Evolutionary conservation across 2,888 invertebrate genomes (phyloP), one percentile per base, ranked within the genome.

Genomic region (Melanargia galathea): DNA sequence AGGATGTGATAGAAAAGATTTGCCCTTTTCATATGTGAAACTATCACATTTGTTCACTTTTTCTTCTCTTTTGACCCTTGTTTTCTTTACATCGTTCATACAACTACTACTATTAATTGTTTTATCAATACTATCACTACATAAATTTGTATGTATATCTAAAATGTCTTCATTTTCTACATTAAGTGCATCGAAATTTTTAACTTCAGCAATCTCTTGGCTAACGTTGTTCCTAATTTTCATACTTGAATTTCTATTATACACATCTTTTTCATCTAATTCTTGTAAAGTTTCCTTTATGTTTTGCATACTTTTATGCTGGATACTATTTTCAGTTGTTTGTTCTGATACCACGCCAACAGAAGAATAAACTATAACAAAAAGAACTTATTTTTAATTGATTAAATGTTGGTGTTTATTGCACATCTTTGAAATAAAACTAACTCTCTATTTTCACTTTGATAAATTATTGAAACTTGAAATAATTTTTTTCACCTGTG

Each of bases 291-390:
- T 65, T 71, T 76, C 40, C 68, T 70, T 61, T 66, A 71, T 64
- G 64, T 69, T 67, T 60, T 62, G 60, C 62, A 60, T 63, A 57
- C 69, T 70, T 62, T 63, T 62, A 55, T 60, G 46, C 56, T 60
- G 75, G 64, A 38, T 75, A 70, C 81, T 81, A 82, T 84, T 73
- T 86, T 84, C 86, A 84, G 82, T 83, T 83, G 35, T 60, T 65
- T 67, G 74, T 65, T 79, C 79, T 66, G 77, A 78, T 55, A 80
- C 71, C 64, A 77, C 78, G 70, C 82, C 79, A 74, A 76, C 68
- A 68, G 76, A 80, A 63, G 83, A 81, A 76, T 76, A 85, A 75
- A 82, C 90, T 90, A 86, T 0, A 90, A 90, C 79, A 83, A 83
- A 64, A 46, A 30, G 13, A 43, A 16, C 8, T 24, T n/a, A n/a